Base-by-base conservation (phyloP, 1,140 invertebrate genomes). In the Leptinotarsa texana region DNA sequence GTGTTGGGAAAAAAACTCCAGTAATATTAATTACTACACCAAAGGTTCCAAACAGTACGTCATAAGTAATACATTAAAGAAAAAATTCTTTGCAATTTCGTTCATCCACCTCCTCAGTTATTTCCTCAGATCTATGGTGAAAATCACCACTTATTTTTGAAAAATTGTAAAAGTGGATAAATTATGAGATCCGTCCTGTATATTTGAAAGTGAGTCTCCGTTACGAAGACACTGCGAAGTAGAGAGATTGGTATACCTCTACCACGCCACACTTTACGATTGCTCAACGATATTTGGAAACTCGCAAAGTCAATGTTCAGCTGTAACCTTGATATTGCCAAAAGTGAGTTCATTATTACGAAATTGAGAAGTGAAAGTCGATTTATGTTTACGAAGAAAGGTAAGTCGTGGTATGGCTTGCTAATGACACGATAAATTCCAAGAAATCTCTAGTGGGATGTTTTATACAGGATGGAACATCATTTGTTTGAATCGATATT, bases 311-410 rank as follows among this genome's bases (percentile, higher is more conserved):
- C 74, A 78, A 75, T 76, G 77, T 67, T 73, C 75, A 74, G 13
- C 13, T 24, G 27, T 73, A 71, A 70, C 74, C 77, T 78, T 78
- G 75, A 78, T 78, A 78, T 78, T 78, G 75, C 61, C 73, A 75
- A 74, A 75, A 75, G 51, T 75, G 21, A 75, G 47, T 71, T 61
- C 65, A 71, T 71, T 71, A 61, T 77, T 77, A 75, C 76, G 69
- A 77, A 71, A 75, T 47, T 15, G n/a, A 72, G 62, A 75, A 77
- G 73, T 72, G 71, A 75, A 75, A 75, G 74, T n/a, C 75, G 74
- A 21, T 62, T 24, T 71, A 48, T 73, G 72, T 73, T 73, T 65
- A 65, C 63, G 65, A 62, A 73, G 47, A 57, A 57, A 57, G 51
- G 47, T 70, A 57, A 57, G n/a, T 57, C 13, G 51, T 57, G 51